Base-by-base conservation (phyloP, 2,888 invertebrate species). In the Parascotia fuliginaria region DNA sequence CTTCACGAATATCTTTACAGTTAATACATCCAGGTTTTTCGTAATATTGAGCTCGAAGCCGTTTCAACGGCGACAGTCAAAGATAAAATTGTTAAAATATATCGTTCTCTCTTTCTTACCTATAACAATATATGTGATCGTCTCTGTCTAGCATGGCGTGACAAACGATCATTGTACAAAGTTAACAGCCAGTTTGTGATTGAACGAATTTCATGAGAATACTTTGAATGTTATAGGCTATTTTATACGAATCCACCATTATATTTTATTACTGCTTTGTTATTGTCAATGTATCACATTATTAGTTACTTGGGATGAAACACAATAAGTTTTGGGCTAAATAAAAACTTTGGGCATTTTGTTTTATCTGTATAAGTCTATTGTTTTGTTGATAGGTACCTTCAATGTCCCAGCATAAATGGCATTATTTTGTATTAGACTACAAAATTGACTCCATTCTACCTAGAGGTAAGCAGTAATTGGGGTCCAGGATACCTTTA, bases 131-230 rank as follows among this genome's bases (percentile, higher is more conserved):
- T n/a, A 28, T 45, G 19, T 12, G 13, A 36, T 57, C 41, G 3
- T 71, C 74, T 63, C 62, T 37, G 22, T 81, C 69, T 52, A 31
- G 40, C 66, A 69, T 83, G 47, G 73, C 83, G 81, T 85, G 85
- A 79, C 79, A 77, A 79, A 75, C 61, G 56, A 53, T 63, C 75
- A 72, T 85, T 72, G 67, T 60, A 64, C 70, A 58, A 56, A 50
- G 51, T 64, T 65, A 60, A 47, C 55, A 53, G 53, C 47, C 52
- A 57, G 63, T 65, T 67, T 64, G 75, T 71, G 77, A 83, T 83
- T 79, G 75, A 75, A 83, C 77, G 73, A 77, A 77, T 77, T 76
- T 73, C 72, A 77, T 67, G 66, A 63, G 59, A 54, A 59, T 60
- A 66, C 70, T 73, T 73, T 60, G 65, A 68, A 53, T 41, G 57